A percentile compares a stretch with the other conserved stretches of the same genome.
phyloP scores from a whole-genome alignment of 2,113 vertebrate species.

The Spheniscus mendiculus region DNA sequence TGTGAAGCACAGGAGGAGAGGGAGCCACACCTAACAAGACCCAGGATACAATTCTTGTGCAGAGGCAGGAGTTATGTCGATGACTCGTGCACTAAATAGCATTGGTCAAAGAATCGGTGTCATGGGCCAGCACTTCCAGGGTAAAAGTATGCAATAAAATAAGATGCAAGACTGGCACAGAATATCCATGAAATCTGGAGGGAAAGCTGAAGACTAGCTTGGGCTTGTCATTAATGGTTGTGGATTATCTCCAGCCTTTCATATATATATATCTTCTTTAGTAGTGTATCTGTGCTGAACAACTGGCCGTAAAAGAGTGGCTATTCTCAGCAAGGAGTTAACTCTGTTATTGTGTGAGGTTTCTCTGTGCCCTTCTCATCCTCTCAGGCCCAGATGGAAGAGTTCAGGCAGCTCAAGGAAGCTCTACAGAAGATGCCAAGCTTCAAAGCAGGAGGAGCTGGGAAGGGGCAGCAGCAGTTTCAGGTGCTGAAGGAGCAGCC shows the following conservation, averaged over 20 bases:
- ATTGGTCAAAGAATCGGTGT: background rate
- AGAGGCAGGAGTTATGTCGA: background rate
- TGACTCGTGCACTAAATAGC: background rate
- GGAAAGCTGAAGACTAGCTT: background rate
- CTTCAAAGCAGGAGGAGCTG: conserved; percentile 52
- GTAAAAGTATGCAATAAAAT: background rate
- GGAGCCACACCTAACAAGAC: background rate
- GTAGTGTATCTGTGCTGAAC: background rate
- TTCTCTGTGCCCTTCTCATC: background rate
- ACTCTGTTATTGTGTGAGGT: background rate
- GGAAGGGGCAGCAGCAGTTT: conserved; percentile 8
- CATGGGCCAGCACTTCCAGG: background rate
- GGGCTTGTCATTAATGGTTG: background rate
- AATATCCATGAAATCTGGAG: background rate
- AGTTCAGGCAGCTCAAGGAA: conserved; percentile 76
- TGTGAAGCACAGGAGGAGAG: background rate
- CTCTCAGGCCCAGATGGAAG: conserved; percentile 71
- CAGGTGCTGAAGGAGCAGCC: conserved; percentile 1
- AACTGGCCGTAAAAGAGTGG: fast-evolving
- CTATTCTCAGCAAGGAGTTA: background rate
- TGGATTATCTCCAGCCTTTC: background rate
- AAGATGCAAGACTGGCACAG: background rate
- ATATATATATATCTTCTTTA: fast-evolving
- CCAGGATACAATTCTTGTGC: background rate
- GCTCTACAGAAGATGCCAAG: conserved; percentile 74